Conservation (phyloP, 2,888 invertebrate genomes). For the Callosobruchus maculatus region DNA sequence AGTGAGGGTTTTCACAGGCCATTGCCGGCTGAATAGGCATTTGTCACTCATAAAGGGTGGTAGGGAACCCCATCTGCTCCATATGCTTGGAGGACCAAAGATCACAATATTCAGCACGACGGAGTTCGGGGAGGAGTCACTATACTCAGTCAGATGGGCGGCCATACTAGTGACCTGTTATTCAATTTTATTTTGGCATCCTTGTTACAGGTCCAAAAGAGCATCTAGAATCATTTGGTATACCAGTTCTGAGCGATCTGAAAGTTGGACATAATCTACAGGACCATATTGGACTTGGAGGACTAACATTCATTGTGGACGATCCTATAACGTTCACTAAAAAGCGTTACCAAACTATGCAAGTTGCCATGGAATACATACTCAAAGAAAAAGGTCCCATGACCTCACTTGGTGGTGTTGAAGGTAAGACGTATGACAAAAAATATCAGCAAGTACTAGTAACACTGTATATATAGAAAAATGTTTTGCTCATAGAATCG, state of each 20-base stretch:
- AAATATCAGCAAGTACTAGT: too few relatives aligned
- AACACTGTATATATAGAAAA: too few relatives aligned
- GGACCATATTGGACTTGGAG: conserved; percentile 84
- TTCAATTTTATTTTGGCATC: neutral
- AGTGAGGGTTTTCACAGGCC: too few relatives aligned
- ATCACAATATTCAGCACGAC: too few relatives aligned
- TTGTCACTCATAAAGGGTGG: too few relatives aligned
- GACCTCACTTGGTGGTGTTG: conserved; percentile 77
- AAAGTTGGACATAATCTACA: conserved; percentile 82
- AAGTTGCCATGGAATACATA: conserved; percentile 78
- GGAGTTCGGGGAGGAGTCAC: too few relatives aligned
- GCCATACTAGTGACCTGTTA: too few relatives aligned
- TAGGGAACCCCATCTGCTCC: too few relatives aligned
- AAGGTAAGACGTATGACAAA: conserved; percentile 52
- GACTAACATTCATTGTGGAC: conserved; percentile 77
- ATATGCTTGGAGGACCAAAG: too few relatives aligned
- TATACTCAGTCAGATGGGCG: too few relatives aligned
- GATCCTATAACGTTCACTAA: conserved; percentile 77
- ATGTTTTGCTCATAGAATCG: too few relatives aligned
- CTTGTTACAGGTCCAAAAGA: conserved; percentile 62
- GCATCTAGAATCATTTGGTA: conserved; percentile 66
- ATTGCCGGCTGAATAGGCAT: too few relatives aligned
- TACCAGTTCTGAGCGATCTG: conserved; percentile 70
- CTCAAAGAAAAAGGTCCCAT: conserved; percentile 77
- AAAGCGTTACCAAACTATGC: conserved; percentile 70